Evolutionary conservation across 2,888 invertebrate genomes (phyloP).

Genomic region (Leptopterna dolabrata): DNA sequence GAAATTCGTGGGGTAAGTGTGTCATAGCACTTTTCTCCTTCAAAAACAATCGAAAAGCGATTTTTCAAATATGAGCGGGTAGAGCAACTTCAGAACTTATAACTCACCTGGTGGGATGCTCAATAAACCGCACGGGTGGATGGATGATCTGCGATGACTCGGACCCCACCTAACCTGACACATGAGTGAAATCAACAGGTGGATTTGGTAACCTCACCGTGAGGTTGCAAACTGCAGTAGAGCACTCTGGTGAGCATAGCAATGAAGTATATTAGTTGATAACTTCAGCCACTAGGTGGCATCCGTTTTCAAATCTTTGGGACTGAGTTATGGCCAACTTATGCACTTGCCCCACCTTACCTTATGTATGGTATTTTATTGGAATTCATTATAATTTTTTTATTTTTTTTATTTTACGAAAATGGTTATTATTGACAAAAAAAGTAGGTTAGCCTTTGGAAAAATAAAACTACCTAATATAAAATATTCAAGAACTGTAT

Average conservation of each 20-base stretch:
- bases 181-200: neutral
- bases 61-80: neutral
- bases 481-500: too few relatives aligned
- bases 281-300: neutral
- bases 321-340: conserved; percentile 20
- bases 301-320: conserved; percentile 14
- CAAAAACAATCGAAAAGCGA: conserved; percentile 2
- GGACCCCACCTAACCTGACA: neutral
- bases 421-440: too few relatives aligned
- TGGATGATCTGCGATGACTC: neutral
- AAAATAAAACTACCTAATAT: too few relatives aligned
- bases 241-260: neutral
- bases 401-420: too few relatives aligned
- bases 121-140: neutral
- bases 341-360: conserved; percentile 9
- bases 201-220: neutral
- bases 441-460: too few relatives aligned
- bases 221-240: neutral
- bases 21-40: neutral
- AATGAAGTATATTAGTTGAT: neutral
- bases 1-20: conserved; percentile 15
- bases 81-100: conserved; percentile 12
- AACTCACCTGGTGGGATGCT: neutral
- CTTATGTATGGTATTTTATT: neutral
- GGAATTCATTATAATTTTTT: too few relatives aligned